Evolutionary conservation across 2,113 vertebrate genomes (phyloP), one percentile per base, ranked within the genome.

Genomic region (Struthidea cinerea): DNA sequence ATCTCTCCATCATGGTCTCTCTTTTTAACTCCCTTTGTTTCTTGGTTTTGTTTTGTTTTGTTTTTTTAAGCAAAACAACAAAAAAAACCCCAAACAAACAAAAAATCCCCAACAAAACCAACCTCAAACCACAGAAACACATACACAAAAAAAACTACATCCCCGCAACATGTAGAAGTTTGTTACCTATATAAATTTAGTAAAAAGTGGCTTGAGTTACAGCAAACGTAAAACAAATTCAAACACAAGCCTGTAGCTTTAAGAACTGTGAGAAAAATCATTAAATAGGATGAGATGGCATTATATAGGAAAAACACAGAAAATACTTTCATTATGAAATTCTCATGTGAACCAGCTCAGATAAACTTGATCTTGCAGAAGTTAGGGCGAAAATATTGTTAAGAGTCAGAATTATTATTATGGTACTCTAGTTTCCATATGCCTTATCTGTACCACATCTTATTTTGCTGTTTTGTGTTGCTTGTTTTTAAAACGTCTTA

Each of bases 1-100:
- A 13, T n/a, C 3, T 52, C 32, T 64, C 13, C 10, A 0, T 65
- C 14, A 6, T 9, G 2, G 4, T 24, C 3, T 63, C 2, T 14
- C 5, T 53, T 57, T 56, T 56, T 49, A 37, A 18, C 8, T 59
- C 7, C 7, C 5, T 61, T 39, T 18, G 11, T 52, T 84, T 46
- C 21, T 63, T 52, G 8, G 4, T 26, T 55, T 28, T 42, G 60
- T 22, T 6, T 9, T 6, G 5, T 19, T 47, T 50, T 70, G 11
- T 26, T 49, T 33, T 39, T 52, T 30, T 3, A 64, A 46, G 27
- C 5, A 39, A 47, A 68, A 26, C 35, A 39, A 37, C 4, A 39
- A 53, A 33, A 59, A 50, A 69, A 32, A 6, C 24, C 4, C 6
- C 3, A 17, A 59, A 22, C 59, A 19, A 30, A 32, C 14, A 24